A percentile compares a stretch with the other conserved stretches of the same genome.
Conservation (phyloP, 2,113 vertebrate species). For the Psittacula cyanocephala region DNA sequence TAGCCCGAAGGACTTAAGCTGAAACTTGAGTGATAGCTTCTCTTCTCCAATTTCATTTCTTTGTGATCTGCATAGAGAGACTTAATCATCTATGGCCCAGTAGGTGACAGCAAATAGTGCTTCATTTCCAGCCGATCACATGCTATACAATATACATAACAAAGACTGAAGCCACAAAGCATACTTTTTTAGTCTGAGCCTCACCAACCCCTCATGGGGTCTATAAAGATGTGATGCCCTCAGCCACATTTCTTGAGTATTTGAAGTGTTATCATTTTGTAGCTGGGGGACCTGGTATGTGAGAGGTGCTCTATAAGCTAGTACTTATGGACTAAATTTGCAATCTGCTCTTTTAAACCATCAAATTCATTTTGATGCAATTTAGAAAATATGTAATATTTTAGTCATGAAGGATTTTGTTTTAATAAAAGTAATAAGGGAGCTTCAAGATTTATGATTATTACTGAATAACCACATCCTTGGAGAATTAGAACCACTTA, state of each 20-base stretch:
- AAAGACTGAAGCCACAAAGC: background rate
- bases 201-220: background rate
- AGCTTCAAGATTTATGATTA: constrained; percentile 52
- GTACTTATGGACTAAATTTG: constrained; percentile 4
- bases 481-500: background rate
- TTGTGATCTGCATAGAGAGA: background rate
- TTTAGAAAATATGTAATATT: constrained; percentile 53
- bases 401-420: constrained; percentile 30
- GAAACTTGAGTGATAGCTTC: background rate
- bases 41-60: background rate
- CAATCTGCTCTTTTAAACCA: constrained; percentile 26
- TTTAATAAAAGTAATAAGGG: constrained; percentile 56
- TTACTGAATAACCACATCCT: constrained; percentile 29
- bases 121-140: background rate
- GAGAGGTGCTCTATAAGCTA: background rate
- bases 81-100: background rate
- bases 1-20: background rate
- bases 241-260: background rate
- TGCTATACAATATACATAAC: background rate
- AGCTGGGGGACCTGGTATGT: background rate
- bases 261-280: background rate
- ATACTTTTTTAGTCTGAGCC: background rate
- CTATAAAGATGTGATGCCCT: background rate
- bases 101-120: background rate
- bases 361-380: constrained; percentile 41